Base-by-base conservation (phyloP, 2,888 invertebrate genomes). In the Oegoconia quadripuncta region DNA sequence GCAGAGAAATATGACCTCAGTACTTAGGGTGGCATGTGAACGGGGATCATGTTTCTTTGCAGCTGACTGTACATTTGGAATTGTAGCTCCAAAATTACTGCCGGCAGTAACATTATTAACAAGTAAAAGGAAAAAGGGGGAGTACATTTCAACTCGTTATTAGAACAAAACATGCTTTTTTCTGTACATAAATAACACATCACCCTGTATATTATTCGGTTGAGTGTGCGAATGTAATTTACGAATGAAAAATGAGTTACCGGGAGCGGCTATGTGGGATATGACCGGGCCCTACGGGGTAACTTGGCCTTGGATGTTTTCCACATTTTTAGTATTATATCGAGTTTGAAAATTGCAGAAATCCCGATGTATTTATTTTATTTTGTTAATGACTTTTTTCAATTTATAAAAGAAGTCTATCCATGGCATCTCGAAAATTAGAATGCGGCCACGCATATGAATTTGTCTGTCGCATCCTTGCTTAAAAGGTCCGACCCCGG, bases 171-270 rank as follows among this genome's bases (percentile, higher is more conserved):
- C 59, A 62, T 45, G 49, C 46, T 55, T 59, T 63, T 58, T 50
- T 49, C 59, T 63, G 62, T 50, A 64, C 65, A 64, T 69, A 74
- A 72, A 74, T 68, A 73, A 64, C 55, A 56, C 55, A 59, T 59
- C 58, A 56, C 49, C 42, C 49, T 50, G 55, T 59, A 50, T 57
- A 59, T 63, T 62, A 59, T 58, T 47, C 44, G 50, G 50, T 46
- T 59, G 55, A 68, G 62, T 63, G 60, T 68, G 62, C 63, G 56
- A 74, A 69, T 70, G 69, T 73, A 74, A 75, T 75, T 74, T 74
- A 58, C 60, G 55, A 64, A 69, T 71, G 72, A 74, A 72, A 76
- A 76, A 78, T 71, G 63, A 67, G 55, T 52, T 58, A 20, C 12
- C 3, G 35, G 28, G 27, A 8, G 22, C 32, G 25, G 35, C 17